Conservation (phyloP, 2,113 vertebrate genomes). For the Myotis davidii region DNA sequence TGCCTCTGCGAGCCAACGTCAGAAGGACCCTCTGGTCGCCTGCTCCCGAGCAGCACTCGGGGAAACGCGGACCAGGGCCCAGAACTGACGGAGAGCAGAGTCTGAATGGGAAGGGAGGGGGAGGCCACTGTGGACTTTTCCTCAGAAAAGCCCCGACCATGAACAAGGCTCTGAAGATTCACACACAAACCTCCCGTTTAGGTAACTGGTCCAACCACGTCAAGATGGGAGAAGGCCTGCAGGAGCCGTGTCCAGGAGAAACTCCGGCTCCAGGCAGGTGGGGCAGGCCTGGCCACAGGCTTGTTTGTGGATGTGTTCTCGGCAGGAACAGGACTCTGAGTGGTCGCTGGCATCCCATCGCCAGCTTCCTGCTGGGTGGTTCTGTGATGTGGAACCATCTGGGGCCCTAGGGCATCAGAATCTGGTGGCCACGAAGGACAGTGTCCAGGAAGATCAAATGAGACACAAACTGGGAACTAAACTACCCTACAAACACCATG, state of each 20-base stretch:
- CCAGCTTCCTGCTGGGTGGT: not conserved
- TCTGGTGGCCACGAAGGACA: conserved; percentile 7
- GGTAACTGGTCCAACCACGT: not conserved
- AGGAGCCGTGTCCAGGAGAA: not conserved
- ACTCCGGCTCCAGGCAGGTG: not conserved
- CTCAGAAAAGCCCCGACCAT: conserved; percentile 8
- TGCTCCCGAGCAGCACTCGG: not conserved
- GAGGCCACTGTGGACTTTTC: not conserved
- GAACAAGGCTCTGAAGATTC: not conserved
- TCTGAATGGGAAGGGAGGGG: not conserved
- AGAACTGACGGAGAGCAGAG: not conserved
- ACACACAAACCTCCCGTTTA: not conserved
- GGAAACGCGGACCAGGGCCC: not conserved
- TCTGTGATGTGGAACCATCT: not conserved
- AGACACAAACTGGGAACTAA: conserved; percentile 83
- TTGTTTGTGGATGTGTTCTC: not conserved
- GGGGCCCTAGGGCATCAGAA: conserved; percentile 63
- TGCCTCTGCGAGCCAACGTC: not conserved
- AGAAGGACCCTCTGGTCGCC: not conserved
- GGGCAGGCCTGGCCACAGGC: not conserved
- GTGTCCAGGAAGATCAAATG: conserved; percentile 80
- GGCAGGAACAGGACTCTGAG: not conserved
- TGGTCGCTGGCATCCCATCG: not conserved
- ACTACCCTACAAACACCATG: conserved; percentile 87
- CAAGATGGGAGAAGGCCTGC: not conserved